phyloP scores from a whole-genome alignment of 2,888 invertebrate genomes.

The Myathropa florea region DNA sequence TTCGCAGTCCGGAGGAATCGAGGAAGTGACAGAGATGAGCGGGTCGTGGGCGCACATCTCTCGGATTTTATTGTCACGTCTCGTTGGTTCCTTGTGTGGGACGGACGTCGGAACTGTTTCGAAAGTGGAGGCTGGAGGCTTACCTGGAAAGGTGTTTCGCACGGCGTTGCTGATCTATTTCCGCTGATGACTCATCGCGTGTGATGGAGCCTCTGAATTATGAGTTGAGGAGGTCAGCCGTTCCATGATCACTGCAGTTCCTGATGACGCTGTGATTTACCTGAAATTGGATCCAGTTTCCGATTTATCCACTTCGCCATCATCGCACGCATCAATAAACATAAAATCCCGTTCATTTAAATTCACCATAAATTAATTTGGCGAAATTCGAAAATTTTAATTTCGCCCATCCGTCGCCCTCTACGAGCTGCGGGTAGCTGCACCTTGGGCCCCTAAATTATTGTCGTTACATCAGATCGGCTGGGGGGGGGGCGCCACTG shows the following conservation, averaged over 20 bases:
- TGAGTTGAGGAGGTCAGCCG: too few species aligned
- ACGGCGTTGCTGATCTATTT: neutral
- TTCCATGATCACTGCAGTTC: neutral
- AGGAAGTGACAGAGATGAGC: conserved; percentile 1
- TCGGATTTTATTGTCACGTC: neutral
- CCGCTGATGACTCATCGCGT: neutral
- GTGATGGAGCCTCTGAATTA: neutral
- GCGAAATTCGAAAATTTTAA: conserved; percentile 39
- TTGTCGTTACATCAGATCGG: conserved; percentile 50
- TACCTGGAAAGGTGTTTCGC: neutral
- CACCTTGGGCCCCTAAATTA: conserved; percentile 46
- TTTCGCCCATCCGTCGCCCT: neutral
- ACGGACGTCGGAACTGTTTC: too few species aligned
- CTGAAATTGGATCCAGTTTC: conserved; percentile 15
- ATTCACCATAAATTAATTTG: conserved; percentile 48
- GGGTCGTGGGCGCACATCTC: neutral
- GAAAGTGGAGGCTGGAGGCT: too few species aligned
- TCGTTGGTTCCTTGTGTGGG: neutral
- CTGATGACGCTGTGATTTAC: neutral
- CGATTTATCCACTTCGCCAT: neutral
- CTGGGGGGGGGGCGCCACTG: neutral
- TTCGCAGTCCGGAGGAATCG: conserved; percentile 6
- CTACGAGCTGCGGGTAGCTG: conserved; percentile 1
- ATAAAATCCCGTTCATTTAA: conserved; percentile 32
- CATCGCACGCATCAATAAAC: neutral